These are phyloP conservation scores for Lepidotrigona ventralis DNA, from an alignment of 1,140 invertebrate species.

Conservation along the genomic window DNA sequence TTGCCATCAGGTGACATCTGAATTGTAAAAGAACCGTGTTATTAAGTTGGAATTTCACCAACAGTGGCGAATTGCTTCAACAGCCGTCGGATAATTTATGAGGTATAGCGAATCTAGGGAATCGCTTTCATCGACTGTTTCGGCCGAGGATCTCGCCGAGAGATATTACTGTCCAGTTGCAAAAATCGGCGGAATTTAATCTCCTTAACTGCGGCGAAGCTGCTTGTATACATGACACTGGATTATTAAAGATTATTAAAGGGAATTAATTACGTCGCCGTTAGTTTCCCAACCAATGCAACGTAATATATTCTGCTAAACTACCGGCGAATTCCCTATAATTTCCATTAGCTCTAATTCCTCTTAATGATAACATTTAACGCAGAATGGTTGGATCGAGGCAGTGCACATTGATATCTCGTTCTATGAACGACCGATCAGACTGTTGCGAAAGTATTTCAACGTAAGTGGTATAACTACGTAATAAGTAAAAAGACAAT, in stretches of 20 bases:
- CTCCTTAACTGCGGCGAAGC: neutral
- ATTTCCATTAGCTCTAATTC: neutral
- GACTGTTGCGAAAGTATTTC: too few species aligned
- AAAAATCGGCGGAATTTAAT: neutral
- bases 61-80: too few species aligned
- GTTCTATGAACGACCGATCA: neutral
- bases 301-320: neutral
- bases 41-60: slow-evolving; percentile 62
- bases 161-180: neutral
- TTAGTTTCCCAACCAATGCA: neutral
- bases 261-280: neutral
- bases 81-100: slow-evolving; percentile 14
- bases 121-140: neutral
- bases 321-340: neutral
- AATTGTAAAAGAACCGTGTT: slow-evolving; percentile 72
- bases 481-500: too few species aligned
- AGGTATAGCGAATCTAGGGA: neutral
- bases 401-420: neutral
- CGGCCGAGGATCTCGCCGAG: neutral
- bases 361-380: neutral
- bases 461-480: too few species aligned
- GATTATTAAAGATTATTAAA: neutral
- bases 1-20: slow-evolving; percentile 66
- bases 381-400: neutral
- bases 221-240: neutral